Conservation (phyloP, 1,140 invertebrate species). For the Hylyphantes graminicola region DNA sequence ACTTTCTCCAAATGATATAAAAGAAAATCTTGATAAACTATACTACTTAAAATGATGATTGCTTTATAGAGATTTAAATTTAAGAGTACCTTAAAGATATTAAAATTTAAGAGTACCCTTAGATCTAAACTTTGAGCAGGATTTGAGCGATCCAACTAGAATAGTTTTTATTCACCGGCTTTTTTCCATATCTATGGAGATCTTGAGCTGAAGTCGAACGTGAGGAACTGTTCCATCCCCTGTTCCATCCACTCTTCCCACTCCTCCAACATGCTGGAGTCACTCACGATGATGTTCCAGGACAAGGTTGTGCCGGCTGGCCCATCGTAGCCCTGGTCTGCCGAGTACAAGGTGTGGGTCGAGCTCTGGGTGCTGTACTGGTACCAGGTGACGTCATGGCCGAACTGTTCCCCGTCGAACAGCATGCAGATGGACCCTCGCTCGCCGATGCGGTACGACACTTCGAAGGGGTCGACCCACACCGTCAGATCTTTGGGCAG, state of each 20-base stretch:
- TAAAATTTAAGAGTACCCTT: too few relatives aligned
- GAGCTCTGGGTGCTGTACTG: not conserved
- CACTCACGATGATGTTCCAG: slow-evolving; percentile 50
- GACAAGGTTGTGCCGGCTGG: slow-evolving; percentile 16
- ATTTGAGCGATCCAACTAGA: too few relatives aligned
- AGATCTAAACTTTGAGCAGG: too few relatives aligned
- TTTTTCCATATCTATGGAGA: too few relatives aligned
- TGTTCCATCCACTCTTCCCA: not conserved
- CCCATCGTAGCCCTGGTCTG: slow-evolving; percentile 46
- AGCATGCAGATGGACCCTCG: slow-evolving; percentile 78
- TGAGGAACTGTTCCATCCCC: slow-evolving; percentile 53
- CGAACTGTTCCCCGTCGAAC: slow-evolving; percentile 68
- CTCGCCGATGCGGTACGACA: slow-evolving; percentile 78
- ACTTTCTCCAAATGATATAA: slow-evolving; percentile 27
- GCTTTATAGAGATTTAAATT: slow-evolving; percentile 45
- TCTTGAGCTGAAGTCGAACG: slow-evolving; percentile 55
- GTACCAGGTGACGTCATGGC: slow-evolving; percentile 43
- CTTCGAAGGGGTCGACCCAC: slow-evolving; percentile 78
- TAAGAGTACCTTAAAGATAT: too few relatives aligned
- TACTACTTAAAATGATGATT: slow-evolving; percentile 58
- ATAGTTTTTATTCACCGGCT: too few relatives aligned
- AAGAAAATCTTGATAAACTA: slow-evolving; percentile 36
- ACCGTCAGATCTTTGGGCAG: slow-evolving; percentile 77
- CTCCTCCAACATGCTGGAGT: slow-evolving; percentile 6
- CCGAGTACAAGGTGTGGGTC: not conserved